These are phyloP conservation scores for Hydriomena furcata DNA, from an alignment of 2,888 invertebrate genomes.

Conservation along the genomic window DNA sequence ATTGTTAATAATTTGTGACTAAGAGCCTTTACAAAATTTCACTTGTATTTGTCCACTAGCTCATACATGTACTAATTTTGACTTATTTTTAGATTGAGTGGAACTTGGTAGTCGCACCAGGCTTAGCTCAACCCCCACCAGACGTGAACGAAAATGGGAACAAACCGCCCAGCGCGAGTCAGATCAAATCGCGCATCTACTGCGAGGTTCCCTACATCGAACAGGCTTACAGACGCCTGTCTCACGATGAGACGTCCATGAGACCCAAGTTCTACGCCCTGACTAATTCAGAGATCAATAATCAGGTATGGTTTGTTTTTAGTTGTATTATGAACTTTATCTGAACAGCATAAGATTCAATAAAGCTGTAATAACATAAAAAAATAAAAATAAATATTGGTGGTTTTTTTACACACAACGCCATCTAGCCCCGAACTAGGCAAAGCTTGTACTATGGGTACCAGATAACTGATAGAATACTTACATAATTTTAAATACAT, in stretches of 20 bases:
- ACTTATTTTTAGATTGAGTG: conserved; percentile 67
- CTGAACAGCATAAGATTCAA: background rate
- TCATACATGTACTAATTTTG: too few relatives aligned
- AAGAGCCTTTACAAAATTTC: too few relatives aligned
- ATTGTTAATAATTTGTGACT: too few relatives aligned
- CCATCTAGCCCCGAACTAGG: too few relatives aligned
- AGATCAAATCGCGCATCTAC: conserved; percentile 70
- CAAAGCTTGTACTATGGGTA: too few relatives aligned
- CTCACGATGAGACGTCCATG: conserved; percentile 87
- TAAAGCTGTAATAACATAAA: too few relatives aligned
- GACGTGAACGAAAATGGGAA: conserved; percentile 53
- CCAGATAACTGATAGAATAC: too few relatives aligned
- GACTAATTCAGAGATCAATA: conserved; percentile 88
- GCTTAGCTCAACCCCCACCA: conserved; percentile 62
- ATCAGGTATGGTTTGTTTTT: conserved; percentile 61
- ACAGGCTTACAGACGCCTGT: conserved; percentile 65
- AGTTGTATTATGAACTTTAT: background rate
- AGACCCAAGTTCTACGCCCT: conserved; percentile 96
- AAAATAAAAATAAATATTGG: too few relatives aligned
- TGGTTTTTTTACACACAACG: too few relatives aligned
- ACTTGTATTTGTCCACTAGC: too few relatives aligned
- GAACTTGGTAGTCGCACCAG: conserved; percentile 77
- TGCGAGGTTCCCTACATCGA: conserved; percentile 76
- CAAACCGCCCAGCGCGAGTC: conserved; percentile 58
- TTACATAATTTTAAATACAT: too few relatives aligned